Evolutionary conservation across 2,797 vertebrate species (phyloP), one percentile per base, ranked within the genome.

Genomic region (Dendrocincla fuliginosa): DNA sequence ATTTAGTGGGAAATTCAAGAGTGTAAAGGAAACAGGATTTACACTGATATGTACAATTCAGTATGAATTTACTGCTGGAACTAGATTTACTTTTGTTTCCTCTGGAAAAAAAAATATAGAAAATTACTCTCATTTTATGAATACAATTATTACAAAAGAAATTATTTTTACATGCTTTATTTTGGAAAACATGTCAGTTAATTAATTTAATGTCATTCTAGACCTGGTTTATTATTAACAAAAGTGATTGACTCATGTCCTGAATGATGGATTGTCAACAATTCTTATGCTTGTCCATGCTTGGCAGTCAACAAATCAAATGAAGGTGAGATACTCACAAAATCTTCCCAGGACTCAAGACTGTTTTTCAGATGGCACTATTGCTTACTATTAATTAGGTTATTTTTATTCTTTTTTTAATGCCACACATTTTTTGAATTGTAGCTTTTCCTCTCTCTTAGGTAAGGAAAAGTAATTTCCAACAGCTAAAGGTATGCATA

Each of bases 291-390:
- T 70, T 63, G 47, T 81, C 81, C 85, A 41, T 53, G 23, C 69
- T 94, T 91, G 81, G 76, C 63, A 87, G 56, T 84, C 71, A 90
- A 84, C 73, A 95, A 90, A 96, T 73, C 55, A 89, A 59, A 84
- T 10, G 78, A 83, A 79, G 56, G 84, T 75, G 59, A 75, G 75
- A 63, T 61, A 95, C 6, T 27, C 64, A 44, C 35, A 86, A 95
- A 92, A 80, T 83, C 84, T 76, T 65, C 53, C 56, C 70, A 93
- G 59, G 74, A 70, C 19, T 87, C 42, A 27, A 24, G 87, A 55
- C 24, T 55, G 7, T 77, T 82, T 81, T 93, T 91, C 30, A 78
- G 35, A 69, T 28, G 24, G 59, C 47, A 87, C 22, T 77, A 47
- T 42, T 63, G 41, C 20, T 65, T 33, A 4, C 80, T 60, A 81